phyloP scores from a whole-genome alignment of 2,888 invertebrate species.

The Pyrocoelia pectoralis region DNA sequence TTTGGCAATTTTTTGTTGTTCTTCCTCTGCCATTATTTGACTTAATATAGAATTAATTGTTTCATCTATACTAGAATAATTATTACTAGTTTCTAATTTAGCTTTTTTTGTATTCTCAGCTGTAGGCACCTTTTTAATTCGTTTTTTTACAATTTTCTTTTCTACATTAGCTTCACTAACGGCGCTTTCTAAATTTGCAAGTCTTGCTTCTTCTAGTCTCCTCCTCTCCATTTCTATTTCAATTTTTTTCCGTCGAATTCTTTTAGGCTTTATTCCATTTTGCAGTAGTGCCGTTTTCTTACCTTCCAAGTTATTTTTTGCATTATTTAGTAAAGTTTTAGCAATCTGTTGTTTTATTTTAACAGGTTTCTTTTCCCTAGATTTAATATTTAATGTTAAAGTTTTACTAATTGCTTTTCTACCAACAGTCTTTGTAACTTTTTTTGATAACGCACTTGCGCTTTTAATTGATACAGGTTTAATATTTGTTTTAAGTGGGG shows the following conservation, averaged over 20 bases:
- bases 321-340: constrained; percentile 50
- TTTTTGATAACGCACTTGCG: constrained; percentile 17
- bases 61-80: constrained; percentile 25
- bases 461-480: constrained; percentile 29
- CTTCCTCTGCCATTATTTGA: constrained; percentile 23
- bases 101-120: constrained; percentile 29
- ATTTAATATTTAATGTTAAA: constrained; percentile 48
- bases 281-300: constrained; percentile 52
- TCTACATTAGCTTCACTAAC: constrained; percentile 43
- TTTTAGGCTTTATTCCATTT: constrained; percentile 50
- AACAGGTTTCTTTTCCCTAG: constrained; percentile 46
- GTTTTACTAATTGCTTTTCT: constrained; percentile 28
- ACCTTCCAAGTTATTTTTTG: constrained; percentile 47
- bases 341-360: constrained; percentile 47
- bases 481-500: constrained; percentile 12
- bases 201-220: constrained; percentile 47
- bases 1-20: constrained; percentile 28
- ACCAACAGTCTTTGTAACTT: constrained; percentile 36
- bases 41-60: constrained; percentile 40
- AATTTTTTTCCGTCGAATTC: constrained; percentile 44
- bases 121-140: constrained; percentile 33
- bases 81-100: constrained; percentile 30
- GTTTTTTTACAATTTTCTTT: constrained; percentile 41
- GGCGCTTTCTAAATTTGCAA: constrained; percentile 52
- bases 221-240: constrained; percentile 39